Percentiles rank a stretch among this genome's conserved stretches.
Conservation (phyloP, 1,140 invertebrate species). For the Heliconius himera region DNA sequence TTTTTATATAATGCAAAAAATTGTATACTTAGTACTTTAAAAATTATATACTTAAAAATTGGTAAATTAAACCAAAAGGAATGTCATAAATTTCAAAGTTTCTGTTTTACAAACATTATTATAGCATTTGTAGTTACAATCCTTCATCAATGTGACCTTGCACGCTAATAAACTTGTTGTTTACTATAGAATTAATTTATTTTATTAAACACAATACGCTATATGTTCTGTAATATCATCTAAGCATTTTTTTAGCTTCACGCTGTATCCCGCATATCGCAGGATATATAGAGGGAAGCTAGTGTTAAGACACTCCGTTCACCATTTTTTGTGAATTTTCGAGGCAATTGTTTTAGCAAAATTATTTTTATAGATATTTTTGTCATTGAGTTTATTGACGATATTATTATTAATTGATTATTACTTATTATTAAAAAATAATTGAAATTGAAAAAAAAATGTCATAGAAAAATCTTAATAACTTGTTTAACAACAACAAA, state of each 20-base stretch:
- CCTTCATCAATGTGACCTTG: slow-evolving; percentile 39
- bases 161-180: slow-evolving; percentile 19
- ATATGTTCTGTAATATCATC: background rate
- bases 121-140: background rate
- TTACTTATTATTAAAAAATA: too few relatives aligned
- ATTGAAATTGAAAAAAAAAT: too few relatives aligned
- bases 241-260: background rate
- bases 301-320: too few relatives aligned
- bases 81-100: background rate
- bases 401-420: too few relatives aligned
- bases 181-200: background rate
- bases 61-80: background rate
- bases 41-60: background rate
- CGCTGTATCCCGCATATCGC: background rate
- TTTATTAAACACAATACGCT: background rate
- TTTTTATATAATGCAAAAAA: too few relatives aligned
- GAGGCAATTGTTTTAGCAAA: background rate
- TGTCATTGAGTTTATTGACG: too few relatives aligned
- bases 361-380: background rate
- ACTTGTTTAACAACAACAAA: too few relatives aligned
- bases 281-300: background rate
- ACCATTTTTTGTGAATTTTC: background rate
- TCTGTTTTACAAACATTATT: background rate
- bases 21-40: too few relatives aligned
- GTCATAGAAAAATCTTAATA: too few relatives aligned